Base-by-base conservation (phyloP, 2,888 invertebrate genomes). In the Drosophila lacicola region DNA sequence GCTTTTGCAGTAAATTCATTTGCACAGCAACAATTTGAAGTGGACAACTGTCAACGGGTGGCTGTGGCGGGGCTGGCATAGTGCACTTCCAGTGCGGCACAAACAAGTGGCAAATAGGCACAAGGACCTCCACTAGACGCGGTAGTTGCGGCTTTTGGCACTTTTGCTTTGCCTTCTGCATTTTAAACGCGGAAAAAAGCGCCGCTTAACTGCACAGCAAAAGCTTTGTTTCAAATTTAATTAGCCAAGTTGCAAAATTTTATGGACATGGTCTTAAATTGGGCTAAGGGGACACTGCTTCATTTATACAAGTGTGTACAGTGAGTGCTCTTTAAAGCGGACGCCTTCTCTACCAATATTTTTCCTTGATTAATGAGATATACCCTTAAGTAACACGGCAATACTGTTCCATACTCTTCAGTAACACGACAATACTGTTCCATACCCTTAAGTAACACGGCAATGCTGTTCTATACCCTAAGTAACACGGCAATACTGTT, bases 31-130 rank as follows among this genome's bases (percentile, higher is more conserved):
- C 58, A 49, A 50, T 36, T 46, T 42, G 6, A 39, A 51, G 55
- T 55, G 29, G 19, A 34, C 19, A 42, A 45, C 47, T 49, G 54
- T 39, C 47, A 10, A 13, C 25, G 47, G 29, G 2, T 2, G 8
- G 29, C 41, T 39, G 49, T 10, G 45, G 36, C 25, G 33, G 37
- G 21, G 44, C 19, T 41, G 44, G 53, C 39, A 25, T 50, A 51
- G 60, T 53, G 19, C 55, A 53, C 61, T 57, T 68, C 56, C 65
- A 86, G 81, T 70, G 83, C 63, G 74, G 63, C 70, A 72, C 71
- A 83, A 83, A 86, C 75, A 83, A 83, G 72, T 73, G 58, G 69
- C 68, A 84, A 80, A 84, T 78, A 72, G 63, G 81, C 69, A 86
- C 78, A 74, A 83, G 88, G 58, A 76, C 80, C 70, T 56, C 17